Conservation (phyloP, 2,888 invertebrate species). For the Autographa gamma region DNA sequence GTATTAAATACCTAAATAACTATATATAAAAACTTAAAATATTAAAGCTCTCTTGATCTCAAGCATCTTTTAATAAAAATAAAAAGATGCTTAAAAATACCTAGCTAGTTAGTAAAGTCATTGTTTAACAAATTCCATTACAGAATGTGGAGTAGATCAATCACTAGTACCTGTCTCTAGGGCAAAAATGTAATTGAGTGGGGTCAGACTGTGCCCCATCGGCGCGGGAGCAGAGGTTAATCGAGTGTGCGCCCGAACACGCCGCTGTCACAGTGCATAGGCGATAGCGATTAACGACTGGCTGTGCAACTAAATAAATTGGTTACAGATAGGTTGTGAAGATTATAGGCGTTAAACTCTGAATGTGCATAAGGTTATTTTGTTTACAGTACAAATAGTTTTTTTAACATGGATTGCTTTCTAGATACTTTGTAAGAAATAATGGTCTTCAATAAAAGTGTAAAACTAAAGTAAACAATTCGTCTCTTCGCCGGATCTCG, state of each 20-base stretch:
- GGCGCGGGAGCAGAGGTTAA: conserved; percentile 80
- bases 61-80: not conserved
- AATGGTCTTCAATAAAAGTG: not conserved
- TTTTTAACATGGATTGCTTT: too few relatives aligned
- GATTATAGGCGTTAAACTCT: conserved; percentile 42
- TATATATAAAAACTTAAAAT: too few relatives aligned
- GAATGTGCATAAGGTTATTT: conserved; percentile 14
- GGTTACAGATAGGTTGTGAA: conserved; percentile 30
- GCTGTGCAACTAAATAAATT: conserved; percentile 40
- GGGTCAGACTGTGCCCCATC: conserved; percentile 75
- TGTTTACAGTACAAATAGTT: not conserved
- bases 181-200: conserved; percentile 79
- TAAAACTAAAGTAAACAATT: not conserved
- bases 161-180: conserved; percentile 68
- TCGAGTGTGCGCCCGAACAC: conserved; percentile 72
- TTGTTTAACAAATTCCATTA: conserved; percentile 44
- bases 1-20: not conserved
- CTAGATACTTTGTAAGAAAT: too few relatives aligned
- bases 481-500: not conserved
- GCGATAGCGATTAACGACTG: conserved; percentile 58
- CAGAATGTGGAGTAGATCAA: conserved; percentile 70
- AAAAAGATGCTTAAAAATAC: not conserved
- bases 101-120: conserved; percentile 13
- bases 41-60: not conserved
- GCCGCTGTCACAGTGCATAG: conserved; percentile 52